Evolutionary conservation across 2,888 invertebrate genomes (phyloP), one percentile per base, ranked within the genome.

Genomic region (Teinopalpus imperialis): DNA sequence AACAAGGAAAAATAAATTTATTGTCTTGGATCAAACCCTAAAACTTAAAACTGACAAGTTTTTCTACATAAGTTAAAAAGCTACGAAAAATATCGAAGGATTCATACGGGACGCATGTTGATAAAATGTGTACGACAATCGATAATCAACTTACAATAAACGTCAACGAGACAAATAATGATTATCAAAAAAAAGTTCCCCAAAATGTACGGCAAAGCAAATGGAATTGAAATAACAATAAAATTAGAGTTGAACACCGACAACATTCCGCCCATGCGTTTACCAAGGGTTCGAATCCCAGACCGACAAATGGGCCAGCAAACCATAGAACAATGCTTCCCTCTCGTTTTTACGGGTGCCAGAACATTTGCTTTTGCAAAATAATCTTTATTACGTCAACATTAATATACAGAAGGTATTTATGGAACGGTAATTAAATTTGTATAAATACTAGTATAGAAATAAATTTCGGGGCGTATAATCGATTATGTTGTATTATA

Each of bases 401-500:
- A 24, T 2, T 31, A 23, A 13, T 4, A 5, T 8, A 1, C 48
- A 29, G 29, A 21, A 21, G 14, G 14, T 0, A 27, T 10, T 21
- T 39, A 47, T 29, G 1, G 16, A 2, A 23, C 48, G 3, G 3
- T 3, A 12, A 2, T 45, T 53, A 37, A 35, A 7, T 2, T 40
- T 16, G 30, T 21, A 35, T 27, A 32, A 41, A 43, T 56, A 58
- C 58, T 66, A 63, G 52, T 58, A 57, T 49, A 62, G 58, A 62
- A 69, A 75, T 72, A 74, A 75, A 64, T 70, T 72, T 56, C 60
- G 63, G 78, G 78, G 75, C 66, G 77, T 75, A 69, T 74, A 80
- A 81, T 81, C 81, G 80, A 82, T 80, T 78, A 78, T 61, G 67
- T 69, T 76, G 61, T 71, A 72, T 75, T 75, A 77, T 70, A 76